Base-by-base conservation (phyloP, 2,113 vertebrate genomes). In the Regulus satrapa region DNA sequence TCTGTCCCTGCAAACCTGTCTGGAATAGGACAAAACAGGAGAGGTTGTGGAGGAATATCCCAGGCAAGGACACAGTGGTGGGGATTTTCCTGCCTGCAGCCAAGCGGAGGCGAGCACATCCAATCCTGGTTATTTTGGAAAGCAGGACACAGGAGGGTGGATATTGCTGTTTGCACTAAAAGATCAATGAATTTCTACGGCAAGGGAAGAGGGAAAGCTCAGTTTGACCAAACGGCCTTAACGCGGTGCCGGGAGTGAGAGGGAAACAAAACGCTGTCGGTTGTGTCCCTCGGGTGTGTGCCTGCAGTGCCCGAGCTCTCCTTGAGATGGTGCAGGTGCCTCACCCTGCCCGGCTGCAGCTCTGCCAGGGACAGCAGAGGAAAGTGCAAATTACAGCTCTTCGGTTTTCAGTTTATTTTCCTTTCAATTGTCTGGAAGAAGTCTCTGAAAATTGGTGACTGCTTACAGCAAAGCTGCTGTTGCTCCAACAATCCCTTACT, bases 291-390 rank as follows among this genome's bases (percentile, higher is more conserved):
- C 6, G 13, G 3, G 40, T 12, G n/a, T 17, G 51, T 5, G 2
- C 1, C 9, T 92, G 95, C 92, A 95, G 2, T 95, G 71, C 93
- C 80, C 1, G 41, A 29, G 76, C 45, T 43, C 1, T 31, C 95
- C 97, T 91, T 81, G 74, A 86, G 96, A 74, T 95, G 96, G 97
- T 63, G 88, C 93, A 31, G 84, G 32, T 5, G 72, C 10, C 89
- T 51, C 40, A 5, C 66, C 34, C 81, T 85, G 85, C 1, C 41
- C 7, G 16, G 41, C 59, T 55, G 1, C 14, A 3, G 58, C 56
- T 56, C 56, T 56, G 6, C 21, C 12, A 3, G 67, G 62, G 58
- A 11, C 32, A 59, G 31, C 68, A 28, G 31, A 43, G 66, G 3
- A 19, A 75, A 84, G 74, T 8, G 45, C 63, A 41, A 56, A 83